Evolutionary conservation across 1,140 invertebrate genomes (phyloP).

Genomic region (Listronotus bonariensis): DNA sequence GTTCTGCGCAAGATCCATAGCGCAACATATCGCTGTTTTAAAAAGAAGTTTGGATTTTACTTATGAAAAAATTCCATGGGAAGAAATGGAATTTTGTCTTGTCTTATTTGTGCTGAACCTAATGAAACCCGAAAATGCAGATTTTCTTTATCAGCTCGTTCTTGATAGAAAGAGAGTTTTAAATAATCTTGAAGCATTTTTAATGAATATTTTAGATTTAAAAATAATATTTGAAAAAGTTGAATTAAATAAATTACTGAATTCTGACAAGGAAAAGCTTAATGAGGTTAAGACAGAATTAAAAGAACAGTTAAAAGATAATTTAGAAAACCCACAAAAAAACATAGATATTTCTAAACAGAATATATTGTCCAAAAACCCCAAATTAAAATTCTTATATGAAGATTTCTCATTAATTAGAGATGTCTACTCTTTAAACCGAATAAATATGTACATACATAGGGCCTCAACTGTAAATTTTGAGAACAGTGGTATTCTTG

Average conservation of each 20-base stretch:
- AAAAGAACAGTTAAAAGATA: too few relatives aligned
- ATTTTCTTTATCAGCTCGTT: slow-evolving; percentile 1
- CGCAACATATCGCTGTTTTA: slow-evolving; percentile 5
- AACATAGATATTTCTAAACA: too few relatives aligned
- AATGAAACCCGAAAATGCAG: neutral
- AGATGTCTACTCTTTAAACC: slow-evolving; percentile 5
- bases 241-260: neutral
- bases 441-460: neutral
- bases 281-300: neutral
- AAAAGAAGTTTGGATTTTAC: slow-evolving; percentile 4
- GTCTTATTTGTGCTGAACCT: neutral
- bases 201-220: neutral
- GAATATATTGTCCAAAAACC: neutral
- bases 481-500: neutral
- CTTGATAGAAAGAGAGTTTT: neutral
- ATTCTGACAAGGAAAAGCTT: too few relatives aligned
- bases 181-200: neutral
- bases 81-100: slow-evolving; percentile 7
- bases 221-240: neutral
- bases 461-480: neutral
- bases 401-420: slow-evolving; percentile 5
- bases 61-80: slow-evolving; percentile 6
- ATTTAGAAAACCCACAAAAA: too few relatives aligned
- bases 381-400: neutral
- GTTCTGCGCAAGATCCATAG: neutral